Base-by-base conservation (phyloP, 2,797 vertebrate species). In the Centropyge bicolor region DNA sequence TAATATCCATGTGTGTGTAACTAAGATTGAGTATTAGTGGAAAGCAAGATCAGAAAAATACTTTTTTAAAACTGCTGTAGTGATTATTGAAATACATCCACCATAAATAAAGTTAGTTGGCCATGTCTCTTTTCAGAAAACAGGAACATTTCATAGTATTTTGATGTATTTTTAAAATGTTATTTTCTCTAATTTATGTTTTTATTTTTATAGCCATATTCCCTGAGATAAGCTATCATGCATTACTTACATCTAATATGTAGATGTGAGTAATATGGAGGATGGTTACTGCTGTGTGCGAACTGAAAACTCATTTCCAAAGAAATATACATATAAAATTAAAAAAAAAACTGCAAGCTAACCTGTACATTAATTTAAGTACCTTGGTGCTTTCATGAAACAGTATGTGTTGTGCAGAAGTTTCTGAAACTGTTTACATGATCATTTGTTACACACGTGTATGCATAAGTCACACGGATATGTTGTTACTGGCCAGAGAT, bases 401-500 rank as follows among this genome's bases (percentile, higher is more conserved):
- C 3, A 13, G 3, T 36, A 14, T 41, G 36, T n/a, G 48, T 41
- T 69, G 16, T 45, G 24, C 19, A 20, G 1, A 59, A 31, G 1
- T 45, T 69, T 66, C 43, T 41, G 36, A 22, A 55, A 65, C 38
- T 78, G 17, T 62, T 61, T 27, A 67, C 56, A 22, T 48, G 8
- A 64, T 79, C 36, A 31, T 11, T 61, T 17, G 35, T 61, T 74
- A 11, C 2, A 43, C 45, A 51, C 22, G 63, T 77, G 17, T 10
- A 74, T 70, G 36, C 31, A 62, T 20, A 70, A 45, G n/a, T 76
- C 5, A 8, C 66, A 49, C 38, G 49, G 31, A 78, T 59, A 35
- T 67, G 45, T 75, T 66, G 35, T 81, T 61, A 64, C 31, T 64
- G 49, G 72, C 67, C 38, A 70, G 49, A 75, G 41, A 69, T 80